phyloP scores from a whole-genome alignment of 2,113 vertebrate species.

The Megaceryle maxima region DNA sequence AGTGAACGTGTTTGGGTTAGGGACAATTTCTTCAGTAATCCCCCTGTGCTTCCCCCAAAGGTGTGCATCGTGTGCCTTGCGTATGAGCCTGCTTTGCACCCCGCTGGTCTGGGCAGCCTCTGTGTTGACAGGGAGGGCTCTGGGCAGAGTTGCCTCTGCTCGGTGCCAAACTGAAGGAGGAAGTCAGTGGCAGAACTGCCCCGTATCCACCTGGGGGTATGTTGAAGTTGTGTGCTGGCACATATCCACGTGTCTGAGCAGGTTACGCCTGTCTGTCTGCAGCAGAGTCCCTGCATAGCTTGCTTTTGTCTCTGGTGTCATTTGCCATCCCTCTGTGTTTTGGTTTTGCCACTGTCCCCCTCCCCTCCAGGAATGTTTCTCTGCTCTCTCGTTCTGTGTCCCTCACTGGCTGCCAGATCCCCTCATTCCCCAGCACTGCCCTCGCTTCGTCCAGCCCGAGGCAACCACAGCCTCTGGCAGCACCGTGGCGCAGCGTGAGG shows the following conservation, averaged over 20 bases:
- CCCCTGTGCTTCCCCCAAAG: neutral
- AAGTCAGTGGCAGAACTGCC: neutral
- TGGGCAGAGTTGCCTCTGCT: neutral
- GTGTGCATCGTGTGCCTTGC: accelerated
- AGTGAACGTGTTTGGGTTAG: accelerated
- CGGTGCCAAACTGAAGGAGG: accelerated
- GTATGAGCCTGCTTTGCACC: neutral
- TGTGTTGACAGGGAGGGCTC: accelerated
- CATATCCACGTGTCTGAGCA: neutral
- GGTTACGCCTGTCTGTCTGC: neutral
- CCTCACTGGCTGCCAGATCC: accelerated
- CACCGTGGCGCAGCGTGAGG: accelerated
- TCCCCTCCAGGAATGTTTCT: neutral
- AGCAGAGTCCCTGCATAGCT: neutral
- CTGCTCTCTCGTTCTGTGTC: neutral
- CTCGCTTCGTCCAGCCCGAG: accelerated
- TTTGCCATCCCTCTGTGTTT: neutral
- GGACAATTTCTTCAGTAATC: accelerated
- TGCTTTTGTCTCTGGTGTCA: neutral
- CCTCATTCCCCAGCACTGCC: accelerated
- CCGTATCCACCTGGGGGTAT: neutral
- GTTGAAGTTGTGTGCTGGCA: neutral
- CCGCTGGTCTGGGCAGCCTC: neutral
- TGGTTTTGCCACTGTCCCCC: neutral
- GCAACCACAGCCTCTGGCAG: neutral